Evolutionary conservation across 2,888 invertebrate species (phyloP).

Genomic region (Oscheius sp.): DNA sequence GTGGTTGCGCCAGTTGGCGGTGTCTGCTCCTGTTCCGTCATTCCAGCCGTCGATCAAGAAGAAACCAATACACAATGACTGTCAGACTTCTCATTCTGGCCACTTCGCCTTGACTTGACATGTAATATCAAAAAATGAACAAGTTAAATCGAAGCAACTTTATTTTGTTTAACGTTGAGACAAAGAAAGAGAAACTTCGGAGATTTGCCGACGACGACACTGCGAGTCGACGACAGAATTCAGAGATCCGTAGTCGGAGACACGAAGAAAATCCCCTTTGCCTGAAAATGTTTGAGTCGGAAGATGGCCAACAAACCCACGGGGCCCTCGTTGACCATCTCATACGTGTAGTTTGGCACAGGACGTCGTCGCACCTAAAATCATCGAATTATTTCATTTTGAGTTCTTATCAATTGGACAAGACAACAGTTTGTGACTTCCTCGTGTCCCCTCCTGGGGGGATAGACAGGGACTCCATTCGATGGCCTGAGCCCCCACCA

Average conservation of each 20-base stretch:
- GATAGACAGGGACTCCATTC: background rate
- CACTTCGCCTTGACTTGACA: too few relatives aligned
- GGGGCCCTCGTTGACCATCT: background rate
- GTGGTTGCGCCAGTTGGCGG: too few relatives aligned
- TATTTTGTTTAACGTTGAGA: slow-evolving; percentile 6
- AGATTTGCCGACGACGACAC: slow-evolving; percentile 16
- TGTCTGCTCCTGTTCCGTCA: too few relatives aligned
- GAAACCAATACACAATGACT: too few relatives aligned
- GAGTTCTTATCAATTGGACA: background rate
- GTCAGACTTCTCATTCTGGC: too few relatives aligned
- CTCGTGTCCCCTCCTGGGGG: background rate
- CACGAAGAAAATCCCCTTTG: background rate
- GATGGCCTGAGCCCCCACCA: background rate
- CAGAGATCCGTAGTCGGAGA: background rate
- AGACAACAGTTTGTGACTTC: background rate
- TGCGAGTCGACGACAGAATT: background rate
- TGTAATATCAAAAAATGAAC: too few relatives aligned
- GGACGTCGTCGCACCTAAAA: slow-evolving; percentile 29
- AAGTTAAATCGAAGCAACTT: slow-evolving; percentile 6
- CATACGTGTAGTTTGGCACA: slow-evolving; percentile 23
- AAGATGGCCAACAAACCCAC: background rate
- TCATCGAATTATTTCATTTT: background rate
- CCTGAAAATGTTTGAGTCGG: background rate
- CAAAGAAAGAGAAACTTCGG: slow-evolving; percentile 18
- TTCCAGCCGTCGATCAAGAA: too few relatives aligned